Evolutionary conservation across 2,113 vertebrate genomes (phyloP), one percentile per base, ranked within the genome.

Genomic region (Saimiri boliviensis): DNA sequence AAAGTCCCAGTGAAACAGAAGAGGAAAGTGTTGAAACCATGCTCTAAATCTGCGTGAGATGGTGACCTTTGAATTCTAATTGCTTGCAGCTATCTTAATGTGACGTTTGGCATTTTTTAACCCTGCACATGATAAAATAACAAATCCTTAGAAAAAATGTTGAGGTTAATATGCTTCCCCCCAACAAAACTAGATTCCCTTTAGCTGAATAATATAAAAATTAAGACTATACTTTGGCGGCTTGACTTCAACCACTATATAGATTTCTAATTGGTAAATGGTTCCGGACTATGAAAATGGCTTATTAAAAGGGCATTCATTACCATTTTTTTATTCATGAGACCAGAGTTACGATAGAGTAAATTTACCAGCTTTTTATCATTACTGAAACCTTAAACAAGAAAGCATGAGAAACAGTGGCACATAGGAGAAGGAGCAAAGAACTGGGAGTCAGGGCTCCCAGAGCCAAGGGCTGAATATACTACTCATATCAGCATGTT

Each of bases 11-110:
- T 56, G 71, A 98, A 97, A 94, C 0, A 10, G 56, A 19, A 52
- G 84, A 96, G 49, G 23, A 97, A 97, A 97, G 86, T 35, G 71
- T 86, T 58, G 80, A 85, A 91, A 45, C 74, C 23, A 11, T 30
- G 84, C 86, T 96, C 89, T 98, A 96, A 94, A 92, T 95, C 84
- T 86, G 63, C 13, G 74, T 82, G 91, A 87, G 32, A 96, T 25
- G 40, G 76, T 98, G 97, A 98, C 95, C 85, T 98, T 98, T 98
- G 94, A 27, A 37, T 94, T 96, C 91, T 95, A 97, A 97, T 79
- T 94, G 91, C 94, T 92, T 94, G 45, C 96, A 77, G 76, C 95
- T 45, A 86, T 86, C 97, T 97, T 97, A 97, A 91, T 94, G 93
- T 40, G 92, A 92, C 32, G 3, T 27, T 20, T 92, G 86, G 45